These are phyloP conservation scores for Oryzaephilus surinamensis DNA, from an alignment of 1,140 invertebrate genomes.

Conservation along the genomic window DNA sequence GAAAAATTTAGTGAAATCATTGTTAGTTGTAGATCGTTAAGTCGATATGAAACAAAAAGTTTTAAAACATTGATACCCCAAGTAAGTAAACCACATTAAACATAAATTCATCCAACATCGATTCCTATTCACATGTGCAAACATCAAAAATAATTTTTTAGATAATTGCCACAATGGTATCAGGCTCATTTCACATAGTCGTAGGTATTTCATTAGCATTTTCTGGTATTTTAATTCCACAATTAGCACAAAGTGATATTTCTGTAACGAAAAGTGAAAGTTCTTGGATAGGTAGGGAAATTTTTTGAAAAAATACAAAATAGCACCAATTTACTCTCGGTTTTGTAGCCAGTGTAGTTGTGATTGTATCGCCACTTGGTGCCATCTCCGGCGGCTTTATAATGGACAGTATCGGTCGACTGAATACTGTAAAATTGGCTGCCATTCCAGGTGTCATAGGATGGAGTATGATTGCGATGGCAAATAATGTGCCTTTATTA, in stretches of 20 bases:
- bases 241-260: conserved; percentile 34
- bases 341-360: conserved; percentile 40
- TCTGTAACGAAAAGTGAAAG: conserved; percentile 34
- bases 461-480: conserved; percentile 46
- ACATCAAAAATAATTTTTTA: background rate
- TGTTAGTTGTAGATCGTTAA: conserved; percentile 21
- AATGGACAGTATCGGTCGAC: conserved; percentile 49
- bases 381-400: conserved; percentile 41
- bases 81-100: conserved; percentile 35
- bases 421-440: conserved; percentile 45
- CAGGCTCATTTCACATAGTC: conserved; percentile 42
- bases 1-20: conserved; percentile 23
- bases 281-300: conserved; percentile 40
- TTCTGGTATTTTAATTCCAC: conserved; percentile 43
- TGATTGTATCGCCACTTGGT: conserved; percentile 41
- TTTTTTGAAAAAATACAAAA: conserved; percentile 34
- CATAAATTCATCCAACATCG: conserved; percentile 39
- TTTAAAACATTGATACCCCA: conserved; percentile 23
- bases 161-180: conserved; percentile 40
- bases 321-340: background rate
- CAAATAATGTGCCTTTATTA: conserved; percentile 37
- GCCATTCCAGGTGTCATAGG: conserved; percentile 47
- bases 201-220: conserved; percentile 45
- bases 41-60: conserved; percentile 17
- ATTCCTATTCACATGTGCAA: conserved; percentile 39